Percentiles rank a stretch among this genome's conserved stretches.
phyloP scores from a whole-genome alignment of 2,113 vertebrate species.

The Grus americana region DNA sequence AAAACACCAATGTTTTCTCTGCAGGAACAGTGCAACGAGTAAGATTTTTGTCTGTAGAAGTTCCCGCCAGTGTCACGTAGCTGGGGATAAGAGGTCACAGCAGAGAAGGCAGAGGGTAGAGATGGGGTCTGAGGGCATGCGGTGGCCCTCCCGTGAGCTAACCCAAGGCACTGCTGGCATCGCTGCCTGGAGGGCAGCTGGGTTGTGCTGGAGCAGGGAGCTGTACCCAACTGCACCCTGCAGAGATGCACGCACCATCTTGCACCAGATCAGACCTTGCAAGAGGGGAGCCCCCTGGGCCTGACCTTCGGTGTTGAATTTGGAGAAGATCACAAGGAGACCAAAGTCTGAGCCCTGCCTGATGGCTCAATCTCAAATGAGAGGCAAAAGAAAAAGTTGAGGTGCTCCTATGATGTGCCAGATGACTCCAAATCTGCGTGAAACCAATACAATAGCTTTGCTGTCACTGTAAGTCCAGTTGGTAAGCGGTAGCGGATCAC shows the following conservation, averaged over 20 bases:
- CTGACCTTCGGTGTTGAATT: background rate
- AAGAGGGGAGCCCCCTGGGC: rapidly evolving
- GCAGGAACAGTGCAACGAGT: background rate
- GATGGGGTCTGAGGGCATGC: background rate
- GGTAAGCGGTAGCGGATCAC: background rate
- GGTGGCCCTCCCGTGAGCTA: background rate
- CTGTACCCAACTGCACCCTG: background rate
- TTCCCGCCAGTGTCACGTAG: background rate
- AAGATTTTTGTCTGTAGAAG: background rate
- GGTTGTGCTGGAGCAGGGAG: background rate
- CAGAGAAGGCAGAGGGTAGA: background rate
- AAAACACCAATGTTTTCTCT: background rate
- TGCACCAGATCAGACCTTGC: background rate
- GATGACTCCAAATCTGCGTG: background rate
- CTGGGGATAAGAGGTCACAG: background rate
- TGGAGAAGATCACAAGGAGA: background rate
- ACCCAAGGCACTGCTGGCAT: background rate
- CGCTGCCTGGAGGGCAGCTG: background rate
- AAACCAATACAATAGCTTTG: background rate
- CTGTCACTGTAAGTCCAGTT: background rate
- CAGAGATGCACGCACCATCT: background rate
- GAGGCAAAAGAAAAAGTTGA: background rate
- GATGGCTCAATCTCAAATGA: background rate
- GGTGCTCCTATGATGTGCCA: background rate
- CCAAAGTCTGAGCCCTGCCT: background rate